Evolutionary conservation across 1,140 invertebrate genomes (phyloP).

Genomic region (Trichonephila inaurata): DNA sequence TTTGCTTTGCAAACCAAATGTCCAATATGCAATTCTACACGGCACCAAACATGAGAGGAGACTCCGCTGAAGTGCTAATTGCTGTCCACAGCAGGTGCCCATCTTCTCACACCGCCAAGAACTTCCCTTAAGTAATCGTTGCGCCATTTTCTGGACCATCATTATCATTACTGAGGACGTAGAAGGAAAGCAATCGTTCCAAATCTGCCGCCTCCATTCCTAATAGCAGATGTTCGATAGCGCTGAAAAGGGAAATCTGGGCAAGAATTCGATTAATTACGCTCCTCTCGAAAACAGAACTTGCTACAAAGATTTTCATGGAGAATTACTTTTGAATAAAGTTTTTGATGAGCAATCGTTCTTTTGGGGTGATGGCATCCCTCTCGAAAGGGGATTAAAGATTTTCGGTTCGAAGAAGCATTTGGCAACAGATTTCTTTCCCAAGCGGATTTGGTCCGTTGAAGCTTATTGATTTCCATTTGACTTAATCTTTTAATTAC

Average conservation of each 20-base stretch:
- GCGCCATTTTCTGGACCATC: neutral
- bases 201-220: neutral
- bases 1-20: no score
- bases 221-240: constrained; percentile 8
- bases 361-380: neutral
- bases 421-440: neutral
- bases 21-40: neutral
- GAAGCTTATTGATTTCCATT: neutral
- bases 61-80: neutral
- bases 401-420: neutral
- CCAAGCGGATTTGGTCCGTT: neutral
- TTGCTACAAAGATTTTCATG: neutral
- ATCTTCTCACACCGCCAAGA: neutral
- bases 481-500: neutral
- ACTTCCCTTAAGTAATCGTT: neutral
- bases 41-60: neutral
- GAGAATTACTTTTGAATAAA: neutral
- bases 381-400: neutral
- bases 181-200: neutral
- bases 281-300: neutral
- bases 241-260: neutral
- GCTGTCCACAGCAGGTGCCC: neutral
- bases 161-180: neutral
- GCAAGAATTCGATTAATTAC: neutral
- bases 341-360: neutral